Base-by-base conservation (phyloP, 53 echinoderm and acorn worm genomes). In the Glandiceps talaboti region DNA sequence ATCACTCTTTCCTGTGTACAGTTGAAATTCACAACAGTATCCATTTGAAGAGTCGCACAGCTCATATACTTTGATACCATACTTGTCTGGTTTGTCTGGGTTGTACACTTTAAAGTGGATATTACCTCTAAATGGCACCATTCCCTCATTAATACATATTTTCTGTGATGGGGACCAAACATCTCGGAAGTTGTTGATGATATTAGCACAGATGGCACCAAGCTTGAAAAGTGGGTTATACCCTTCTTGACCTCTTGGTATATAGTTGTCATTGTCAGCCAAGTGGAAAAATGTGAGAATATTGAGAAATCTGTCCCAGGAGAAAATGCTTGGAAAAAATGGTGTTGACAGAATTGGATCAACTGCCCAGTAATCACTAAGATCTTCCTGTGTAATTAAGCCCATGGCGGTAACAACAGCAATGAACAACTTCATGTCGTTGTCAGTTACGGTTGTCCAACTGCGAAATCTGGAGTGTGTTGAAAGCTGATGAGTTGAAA, bases 141-240 rank as follows among this genome's bases (percentile, higher is more conserved):
- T 45, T 45, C 64, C 64, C 64, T 45, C 64, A 20, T 45, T 20
- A 20, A 45, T 20, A 20, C 64, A 45, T 26, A 80, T 28, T 29
- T 33, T 31, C 25, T 31, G 29, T 29, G 26, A 33, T 0, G 86
- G 86, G 1, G 73, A 74, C 75, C 79, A 82, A 26, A 86, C 87
- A 30, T 30, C 74, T 29, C 74, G 79, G 73, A 78, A 82, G 27
- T 79, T 75, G 72, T 32, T 75, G 6, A 45, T 20, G 64, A 45
- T 45, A 20, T 45, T 45, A 6, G 6, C 6, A 20, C 20, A 45
- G 6, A 27, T 29, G 29, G 87, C 82, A 14, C 82, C 75, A 45
- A 87, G 76, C 28, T 87, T 87, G 79, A 79, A 83, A 1, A 87
- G 83, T 1, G 72, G 79, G 76, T 87, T 79, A 25, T 76, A 87